Base-by-base conservation (phyloP, 92 coral and sea anemone genomes). In the Umimayanthus kanabou region DNA sequence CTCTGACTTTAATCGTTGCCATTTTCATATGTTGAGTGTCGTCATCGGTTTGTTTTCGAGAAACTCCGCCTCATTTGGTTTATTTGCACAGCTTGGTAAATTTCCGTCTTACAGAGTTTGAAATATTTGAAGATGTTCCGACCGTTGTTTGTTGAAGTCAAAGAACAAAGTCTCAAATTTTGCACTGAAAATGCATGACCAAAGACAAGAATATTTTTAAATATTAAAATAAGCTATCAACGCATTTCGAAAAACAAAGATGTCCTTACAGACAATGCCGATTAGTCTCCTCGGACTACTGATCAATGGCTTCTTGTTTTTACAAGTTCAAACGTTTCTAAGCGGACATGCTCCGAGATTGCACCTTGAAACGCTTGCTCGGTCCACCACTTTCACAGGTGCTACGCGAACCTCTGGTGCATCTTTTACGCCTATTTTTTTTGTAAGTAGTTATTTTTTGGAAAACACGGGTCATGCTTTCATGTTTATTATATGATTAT, bases 11-110 rank as follows among this genome's bases (percentile, higher is more conserved):
- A 6, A 39, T 20, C n/a, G 20, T 40, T 33, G 58, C n/a, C 20
- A 33, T 39, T 9, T 39, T 39, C 40, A 33, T 75, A 22, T 39
- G 45, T 75, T 75, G 4, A 75, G 26, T 39, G 50, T 39, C 23
- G 4, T 39, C 50, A 23, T 37, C 45, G 39, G 50, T 75, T 73
- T 73, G 3, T 20, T 73, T 73, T 73, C 11, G 78, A 20, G n/a
- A 29, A 39, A 73, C 79, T 15, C 4, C 79, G 40, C 79, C 79
- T 75, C 40, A 75, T 43, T 75, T 11, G 23, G 25, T 23, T 5
- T 4, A 33, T 75, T 75, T 40, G 25, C 53, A 75, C 79, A 75
- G 79, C 79, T 75, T 75, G 79, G 39, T 50, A 75, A 39, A 75
- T 16, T 50, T 75, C 37, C 37, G 37, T 33, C 79, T 75, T 39